Evolutionary conservation across 2,888 invertebrate species (phyloP), one percentile per base, ranked within the genome.

Genomic region (Sarcophaga caerulescens): DNA sequence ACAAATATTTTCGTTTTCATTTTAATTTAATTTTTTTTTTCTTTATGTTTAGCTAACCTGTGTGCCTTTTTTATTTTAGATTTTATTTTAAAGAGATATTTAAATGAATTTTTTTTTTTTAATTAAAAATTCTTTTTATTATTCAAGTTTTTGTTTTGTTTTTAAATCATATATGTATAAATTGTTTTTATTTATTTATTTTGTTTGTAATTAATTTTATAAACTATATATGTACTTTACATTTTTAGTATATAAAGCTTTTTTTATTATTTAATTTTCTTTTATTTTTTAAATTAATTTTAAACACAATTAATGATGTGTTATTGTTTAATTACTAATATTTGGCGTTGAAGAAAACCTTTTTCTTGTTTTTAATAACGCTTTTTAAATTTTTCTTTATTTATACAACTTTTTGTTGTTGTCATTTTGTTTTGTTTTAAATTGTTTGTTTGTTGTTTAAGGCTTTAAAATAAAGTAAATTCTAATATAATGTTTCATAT

Each of bases 261-360:
- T 85, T 78, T 23, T 73, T 35, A 35, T 75, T 69, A 35, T 78
- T 71, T 65, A 21, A 74, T 59, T 60, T 35, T 79, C 23, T 12
- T 62, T 60, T 10, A 35, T 35, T 11, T 63, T 19, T 62, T 62
- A 6, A 35, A 35, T 35, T 35, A 35, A 65, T n/a, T 75, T 69
- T 77, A 77, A 81, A 84, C 78, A 70, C 68, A 84, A 23, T 73
- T 75, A 71, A 69, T 25, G 35, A 81, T 76, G 57, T 81, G 44
- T 69, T 23, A n/a, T 66, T 79, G 6, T 23, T 63, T 45, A 44
- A 62, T 35, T 62, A 52, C 81, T 80, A 85, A 77, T 86, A 86
- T 86, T 86, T 86, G 86, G 86, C 86, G 84, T 86, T 81, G 81
- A 84, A 86, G 86, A 86, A 86, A 86, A 86, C 86, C 84, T 78